Base-by-base conservation (phyloP, 2,797 vertebrate genomes). In the Epinephelus awoara region DNA sequence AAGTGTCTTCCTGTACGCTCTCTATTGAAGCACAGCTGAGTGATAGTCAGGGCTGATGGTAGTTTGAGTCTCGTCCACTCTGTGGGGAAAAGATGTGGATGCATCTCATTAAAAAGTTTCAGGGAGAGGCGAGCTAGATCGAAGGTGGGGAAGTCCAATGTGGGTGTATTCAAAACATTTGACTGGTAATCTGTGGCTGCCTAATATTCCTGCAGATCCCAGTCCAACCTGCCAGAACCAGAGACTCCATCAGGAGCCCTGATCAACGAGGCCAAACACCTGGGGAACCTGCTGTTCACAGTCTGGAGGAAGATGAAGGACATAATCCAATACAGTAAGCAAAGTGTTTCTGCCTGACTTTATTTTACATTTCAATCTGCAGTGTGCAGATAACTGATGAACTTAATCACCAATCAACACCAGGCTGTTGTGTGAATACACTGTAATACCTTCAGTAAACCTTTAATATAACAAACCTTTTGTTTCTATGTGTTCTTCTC, bases 281-380 rank as follows among this genome's bases (percentile, higher is more conserved):
- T 82, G 5, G 71, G 79, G 0, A 89, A 90, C 65, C 74, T 90
- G 52, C 67, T 27, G 15, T 87, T 76, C n/a, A 29, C 18, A 23
- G 83, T 91, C 23, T 88, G 84, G 82, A 38, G 0, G 2, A 85
- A 83, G 52, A 88, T 89, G 79, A 68, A n/a, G 65, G 18, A 6
- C 14, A 42, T 81, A 19, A 25, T 88, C 3, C 14, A 79, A 18
- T 79, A 77, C 64, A 76, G 86, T 91, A 71, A 85, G 88, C 0
- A 70, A 47, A 49, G 7, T 57, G 15, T 55, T 73, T 70, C 6
- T 5, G 3, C 1, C 15, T 47, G 0, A 0, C 13, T 1, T 17
- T 3, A 7, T 67, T 27, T 52, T 3, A 18, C 0, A 46, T 0
- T 62, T 47, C n/a, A 52, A 23, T 73, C 11, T 72, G 10, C 6